Evolutionary conservation across 2,888 invertebrate genomes (phyloP), one percentile per base, ranked within the genome.

Genomic region (Acanthoscelides obtectus): DNA sequence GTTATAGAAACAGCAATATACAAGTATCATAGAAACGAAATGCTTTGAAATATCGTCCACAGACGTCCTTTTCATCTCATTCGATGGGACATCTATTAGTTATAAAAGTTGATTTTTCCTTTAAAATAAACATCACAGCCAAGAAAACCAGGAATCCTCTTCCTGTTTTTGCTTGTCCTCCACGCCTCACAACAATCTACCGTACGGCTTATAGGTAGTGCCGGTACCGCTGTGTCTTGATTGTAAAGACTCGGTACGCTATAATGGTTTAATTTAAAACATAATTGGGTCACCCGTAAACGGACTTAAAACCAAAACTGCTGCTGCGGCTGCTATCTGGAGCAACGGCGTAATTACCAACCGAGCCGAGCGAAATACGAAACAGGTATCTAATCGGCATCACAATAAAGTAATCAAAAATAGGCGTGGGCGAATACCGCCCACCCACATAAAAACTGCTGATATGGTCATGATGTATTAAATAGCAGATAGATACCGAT

Each of bases 341-440:
- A 72, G 25, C 69, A 71, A 20, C 64, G 72, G 22, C 64, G 72
- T 75, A 74, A 76, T 76, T 74, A 74, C 74, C 20, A 66, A 22
- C 66, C 45, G 71, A 71, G 71, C 72, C 70, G 71, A 63, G 72
- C 71, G 71, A 74, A 73, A 74, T 75, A 76, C 72, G 68, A 77
- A 78, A 76, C 75, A 76, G 75, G 78, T 81, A 81, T 83, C 82
- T 83, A 81, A 84, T 84, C 83, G 75, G 75, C 78, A 83, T 82
- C 82, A 81, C 81, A 82, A 83, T 83, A 81, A 77, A 83, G 81
- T 80, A 83, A 83, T 83, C 82, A 81, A 80, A 80, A 80, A 80
- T 80, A 81, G 82, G 81, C 82, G 81, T 82, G 80, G 81, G 81
- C 77, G 80, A 77, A 78, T 17, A 20, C 66, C 66, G 22, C 77